Percentiles rank a stretch among this genome's conserved stretches.
phyloP scores from a whole-genome alignment of 2,797 vertebrate genomes.

The Momotus momota region DNA sequence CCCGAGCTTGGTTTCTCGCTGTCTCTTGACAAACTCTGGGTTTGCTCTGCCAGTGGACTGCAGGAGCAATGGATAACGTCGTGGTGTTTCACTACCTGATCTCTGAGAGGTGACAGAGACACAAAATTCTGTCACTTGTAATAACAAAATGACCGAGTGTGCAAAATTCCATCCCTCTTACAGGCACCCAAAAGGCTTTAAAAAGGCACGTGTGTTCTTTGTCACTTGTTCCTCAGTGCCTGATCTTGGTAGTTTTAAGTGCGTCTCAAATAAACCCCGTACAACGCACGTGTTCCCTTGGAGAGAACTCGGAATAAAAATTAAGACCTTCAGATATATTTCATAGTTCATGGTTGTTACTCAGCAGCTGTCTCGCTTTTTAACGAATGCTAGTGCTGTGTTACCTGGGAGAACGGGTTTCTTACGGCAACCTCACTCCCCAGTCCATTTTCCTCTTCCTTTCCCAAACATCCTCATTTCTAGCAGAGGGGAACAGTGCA shows the following conservation, averaged over 20 bases:
- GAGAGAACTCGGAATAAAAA: neutral
- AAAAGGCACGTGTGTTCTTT: slow-evolving; percentile 24
- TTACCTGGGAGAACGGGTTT: neutral
- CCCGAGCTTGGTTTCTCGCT: neutral
- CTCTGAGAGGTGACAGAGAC: neutral
- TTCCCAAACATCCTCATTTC: neutral
- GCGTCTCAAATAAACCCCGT: accelerated
- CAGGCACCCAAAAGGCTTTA: slow-evolving; percentile 11
- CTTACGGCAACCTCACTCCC: neutral
- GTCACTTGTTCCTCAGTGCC: neutral
- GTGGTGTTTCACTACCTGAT: neutral
- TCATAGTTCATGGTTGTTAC: neutral
- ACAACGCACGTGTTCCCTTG: neutral
- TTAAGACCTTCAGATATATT: neutral
- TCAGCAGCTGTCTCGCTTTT: neutral
- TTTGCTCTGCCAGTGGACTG: neutral
- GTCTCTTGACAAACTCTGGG: neutral
- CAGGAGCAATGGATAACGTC: neutral
- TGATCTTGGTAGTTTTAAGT: neutral
- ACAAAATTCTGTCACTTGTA: neutral
- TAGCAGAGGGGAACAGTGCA: neutral
- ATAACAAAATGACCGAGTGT: neutral
- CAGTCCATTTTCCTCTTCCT: neutral
- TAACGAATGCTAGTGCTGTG: neutral
- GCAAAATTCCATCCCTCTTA: slow-evolving; percentile 12